Evolutionary conservation across 2,888 invertebrate genomes (phyloP).

Genomic region (Ochropacha duplaris): DNA sequence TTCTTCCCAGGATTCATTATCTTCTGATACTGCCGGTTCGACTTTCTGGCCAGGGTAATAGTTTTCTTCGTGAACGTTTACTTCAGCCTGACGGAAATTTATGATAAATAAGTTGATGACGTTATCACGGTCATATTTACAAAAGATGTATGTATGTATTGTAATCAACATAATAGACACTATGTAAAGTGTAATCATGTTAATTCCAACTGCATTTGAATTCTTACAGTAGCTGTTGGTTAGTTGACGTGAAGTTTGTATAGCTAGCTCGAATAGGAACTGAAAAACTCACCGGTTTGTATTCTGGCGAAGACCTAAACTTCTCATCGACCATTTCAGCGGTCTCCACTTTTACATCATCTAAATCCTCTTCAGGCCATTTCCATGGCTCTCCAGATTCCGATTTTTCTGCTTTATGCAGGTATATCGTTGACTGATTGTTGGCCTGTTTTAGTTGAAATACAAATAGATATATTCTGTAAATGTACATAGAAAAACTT

Average conservation of each 20-base stretch:
- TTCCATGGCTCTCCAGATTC: constrained; percentile 37
- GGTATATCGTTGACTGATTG: constrained; percentile 46
- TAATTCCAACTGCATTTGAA: too few species aligned
- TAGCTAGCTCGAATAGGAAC: not conserved
- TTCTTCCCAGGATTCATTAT: constrained; percentile 21
- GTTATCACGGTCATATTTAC: too few species aligned
- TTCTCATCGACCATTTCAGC: constrained; percentile 43
- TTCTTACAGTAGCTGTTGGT: not conserved
- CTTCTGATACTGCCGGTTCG: constrained; percentile 8
- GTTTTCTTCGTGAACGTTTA: not conserved
- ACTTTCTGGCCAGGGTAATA: constrained; percentile 13
- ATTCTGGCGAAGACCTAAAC: not conserved
- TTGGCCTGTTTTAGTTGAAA: constrained; percentile 25
- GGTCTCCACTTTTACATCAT: constrained; percentile 33
- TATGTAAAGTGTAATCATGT: too few species aligned
- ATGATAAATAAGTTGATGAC: not conserved
- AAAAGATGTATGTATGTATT: too few species aligned
- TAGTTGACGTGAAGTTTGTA: not conserved
- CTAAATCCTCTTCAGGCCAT: constrained; percentile 56
- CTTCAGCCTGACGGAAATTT: not conserved
- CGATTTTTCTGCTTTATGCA: constrained; percentile 29
- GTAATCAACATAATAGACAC: too few species aligned
- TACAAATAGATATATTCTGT: too few species aligned
- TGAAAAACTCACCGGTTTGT: not conserved
- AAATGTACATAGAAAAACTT: too few species aligned